These are phyloP conservation scores for Selenia dentaria DNA, from an alignment of 2,888 invertebrate species.

Conservation along the genomic window DNA sequence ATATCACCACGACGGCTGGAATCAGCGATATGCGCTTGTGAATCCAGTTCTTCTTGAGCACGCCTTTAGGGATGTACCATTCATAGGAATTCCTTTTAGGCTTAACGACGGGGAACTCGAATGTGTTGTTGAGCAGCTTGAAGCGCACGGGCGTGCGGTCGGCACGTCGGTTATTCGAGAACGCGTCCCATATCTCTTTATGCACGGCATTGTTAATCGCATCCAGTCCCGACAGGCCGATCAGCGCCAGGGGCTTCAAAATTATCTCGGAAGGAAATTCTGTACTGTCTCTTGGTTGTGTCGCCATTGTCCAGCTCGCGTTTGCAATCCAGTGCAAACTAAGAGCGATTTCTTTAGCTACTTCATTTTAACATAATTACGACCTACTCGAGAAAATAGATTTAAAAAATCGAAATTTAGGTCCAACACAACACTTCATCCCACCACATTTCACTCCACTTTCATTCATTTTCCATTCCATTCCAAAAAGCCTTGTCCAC, in stretches of 20 bases:
- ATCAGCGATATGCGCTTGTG: slow-evolving; percentile 95
- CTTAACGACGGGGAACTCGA: slow-evolving; percentile 95
- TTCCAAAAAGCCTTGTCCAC: no score
- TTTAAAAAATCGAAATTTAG: no score
- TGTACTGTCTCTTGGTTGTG: slow-evolving; percentile 82
- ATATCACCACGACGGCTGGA: slow-evolving; percentile 97
- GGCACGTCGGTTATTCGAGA: slow-evolving; percentile 91
- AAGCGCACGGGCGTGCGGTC: slow-evolving; percentile 94
- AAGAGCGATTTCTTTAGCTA: no score
- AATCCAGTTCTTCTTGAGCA: slow-evolving; percentile 98
- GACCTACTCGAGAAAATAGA: no score
- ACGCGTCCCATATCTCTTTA: slow-evolving; percentile 96
- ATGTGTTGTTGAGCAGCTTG: slow-evolving; percentile 91
- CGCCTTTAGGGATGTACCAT: slow-evolving; percentile 97
- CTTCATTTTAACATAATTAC: slow-evolving; percentile 45
- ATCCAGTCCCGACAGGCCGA: slow-evolving; percentile 95
- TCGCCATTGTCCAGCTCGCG: slow-evolving; percentile 69
- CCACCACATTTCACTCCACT: no score
- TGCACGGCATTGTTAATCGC: slow-evolving; percentile 93
- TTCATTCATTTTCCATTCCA: no score
- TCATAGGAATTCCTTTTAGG: slow-evolving; percentile 96
- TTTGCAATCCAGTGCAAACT: slow-evolving; percentile 3
- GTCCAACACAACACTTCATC: slow-evolving; percentile 59
- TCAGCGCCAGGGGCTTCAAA: slow-evolving; percentile 92
- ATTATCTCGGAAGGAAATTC: slow-evolving; percentile 94